These are phyloP conservation scores for Fulica atra DNA, from an alignment of 2,113 vertebrate species.

Conservation along the genomic window DNA sequence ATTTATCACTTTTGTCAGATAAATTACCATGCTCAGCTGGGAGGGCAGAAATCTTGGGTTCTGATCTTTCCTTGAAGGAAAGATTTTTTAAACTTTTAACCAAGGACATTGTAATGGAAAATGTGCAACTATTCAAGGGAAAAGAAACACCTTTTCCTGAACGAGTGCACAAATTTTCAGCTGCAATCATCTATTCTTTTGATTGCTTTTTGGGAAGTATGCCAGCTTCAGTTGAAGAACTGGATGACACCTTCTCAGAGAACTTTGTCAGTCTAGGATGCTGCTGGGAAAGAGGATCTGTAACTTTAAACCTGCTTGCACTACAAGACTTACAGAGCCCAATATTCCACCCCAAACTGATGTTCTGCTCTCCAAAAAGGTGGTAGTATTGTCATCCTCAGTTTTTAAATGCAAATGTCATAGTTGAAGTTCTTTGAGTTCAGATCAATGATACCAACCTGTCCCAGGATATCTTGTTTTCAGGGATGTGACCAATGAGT, in stretches of 20 bases:
- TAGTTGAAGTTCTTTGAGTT: background rate
- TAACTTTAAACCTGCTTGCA: background rate
- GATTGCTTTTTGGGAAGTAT: background rate
- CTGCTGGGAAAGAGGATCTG: background rate
- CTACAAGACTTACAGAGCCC: background rate
- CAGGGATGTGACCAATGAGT: background rate
- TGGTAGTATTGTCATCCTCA: background rate
- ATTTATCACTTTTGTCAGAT: background rate
- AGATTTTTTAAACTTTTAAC: accelerated
- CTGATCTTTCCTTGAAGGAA: background rate
- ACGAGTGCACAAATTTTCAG: background rate
- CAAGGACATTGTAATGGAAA: background rate
- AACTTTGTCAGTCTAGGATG: background rate
- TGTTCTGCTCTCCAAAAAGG: background rate
- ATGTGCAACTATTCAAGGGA: background rate
- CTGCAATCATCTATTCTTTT: background rate
- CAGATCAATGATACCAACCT: background rate
- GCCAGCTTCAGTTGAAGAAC: background rate
- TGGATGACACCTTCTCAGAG: background rate
- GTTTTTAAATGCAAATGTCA: background rate
- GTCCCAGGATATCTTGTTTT: background rate
- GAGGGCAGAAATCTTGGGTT: background rate
- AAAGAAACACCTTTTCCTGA: background rate
- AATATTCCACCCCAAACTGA: background rate
- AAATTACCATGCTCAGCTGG: background rate